Evolutionary conservation across 2,113 vertebrate genomes (phyloP), one percentile per base, ranked within the genome.

Genomic region (Pao palembangensis): DNA sequence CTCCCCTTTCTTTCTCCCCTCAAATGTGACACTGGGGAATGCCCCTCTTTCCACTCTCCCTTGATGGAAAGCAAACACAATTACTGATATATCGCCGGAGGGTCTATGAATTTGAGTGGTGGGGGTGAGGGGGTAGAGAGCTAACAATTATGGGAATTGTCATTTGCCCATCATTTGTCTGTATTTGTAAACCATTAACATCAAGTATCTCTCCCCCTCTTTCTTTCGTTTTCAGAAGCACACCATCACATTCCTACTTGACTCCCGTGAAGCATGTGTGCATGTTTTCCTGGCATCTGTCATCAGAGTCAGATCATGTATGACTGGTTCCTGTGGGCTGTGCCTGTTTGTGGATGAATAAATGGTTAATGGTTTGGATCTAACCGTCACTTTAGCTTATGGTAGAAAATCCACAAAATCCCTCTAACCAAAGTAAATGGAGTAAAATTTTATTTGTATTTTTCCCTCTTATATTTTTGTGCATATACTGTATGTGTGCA

Each of bases 101-200:
- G 20, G 63, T 57, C 61, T 41, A 49, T 15, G 57, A 8, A 11
- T 43, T 13, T 51, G 51, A 17, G 63, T 57, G 69, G 15, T 43
- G 21, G 51, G 54, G 66, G n/a, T 14, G 55, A 8, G 21, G 63
- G 67, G 69, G 61, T 58, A 53, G 75, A 67, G 75, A 67, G 81
- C 58, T 78, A 78, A 80, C 68, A 72, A 85, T 85, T 88, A 86
- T 82, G 82, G 83, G 80, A 88, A 88, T 85, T 86, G 82, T 86
- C 86, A 86, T 83, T 76, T 51, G 59, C 54, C 68, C 67, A 87
- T 85, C 85, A 87, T 85, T 84, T 55, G 79, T 86, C 86, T 88
- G 75, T 84, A 83, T 88, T 88, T 88, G 78, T 82, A 85, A 86
- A 80, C 86, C 81, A 88, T 88, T 82, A 88, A 80, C 25, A 82